Percentiles rank a stretch among this genome's conserved stretches.
Evolutionary conservation across 2,888 invertebrate species (phyloP).

Genomic region (Thera britannica): DNA sequence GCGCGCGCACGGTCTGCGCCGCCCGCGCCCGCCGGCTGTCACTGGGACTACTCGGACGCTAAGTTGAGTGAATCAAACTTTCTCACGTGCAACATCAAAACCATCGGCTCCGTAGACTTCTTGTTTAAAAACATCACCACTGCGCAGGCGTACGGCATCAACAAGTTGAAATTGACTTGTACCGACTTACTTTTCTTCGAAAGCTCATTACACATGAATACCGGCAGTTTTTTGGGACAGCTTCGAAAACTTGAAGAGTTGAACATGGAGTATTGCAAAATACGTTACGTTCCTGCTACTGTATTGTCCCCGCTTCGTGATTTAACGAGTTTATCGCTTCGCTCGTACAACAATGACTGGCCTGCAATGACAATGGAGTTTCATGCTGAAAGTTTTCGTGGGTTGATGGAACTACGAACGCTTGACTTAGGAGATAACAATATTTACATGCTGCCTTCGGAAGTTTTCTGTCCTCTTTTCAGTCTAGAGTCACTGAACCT

Average conservation of each 20-base stretch:
- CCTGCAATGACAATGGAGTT: constrained; percentile 92
- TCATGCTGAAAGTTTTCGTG: constrained; percentile 89
- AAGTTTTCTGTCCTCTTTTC: constrained; percentile 89
- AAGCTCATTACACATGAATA: constrained; percentile 87
- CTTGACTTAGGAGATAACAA: constrained; percentile 91
- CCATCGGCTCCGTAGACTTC: constrained; percentile 88
- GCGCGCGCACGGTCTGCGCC: constrained; percentile 83
- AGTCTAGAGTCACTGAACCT: constrained; percentile 89
- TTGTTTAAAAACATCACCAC: constrained; percentile 89
- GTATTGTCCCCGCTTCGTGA: constrained; percentile 88
- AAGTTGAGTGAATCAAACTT: constrained; percentile 85
- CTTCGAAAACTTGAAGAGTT: constrained; percentile 89
- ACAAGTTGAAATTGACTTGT: constrained; percentile 88
- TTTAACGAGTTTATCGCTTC: constrained; percentile 87
- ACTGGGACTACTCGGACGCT: constrained; percentile 87
- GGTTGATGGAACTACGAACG: constrained; percentile 87
- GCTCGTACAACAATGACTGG: constrained; percentile 92
- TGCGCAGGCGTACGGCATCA: constrained; percentile 88
- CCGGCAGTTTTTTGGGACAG: constrained; percentile 86
- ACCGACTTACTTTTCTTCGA: constrained; percentile 90
- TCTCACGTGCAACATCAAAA: constrained; percentile 89
- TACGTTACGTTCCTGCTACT: constrained; percentile 89
- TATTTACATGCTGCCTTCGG: constrained; percentile 89
- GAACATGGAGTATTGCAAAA: constrained; percentile 91
- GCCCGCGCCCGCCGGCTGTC: constrained; percentile 89